Evolutionary conservation across 2,797 vertebrate genomes (phyloP).

Genomic region (Neopelma chrysocephalum): DNA sequence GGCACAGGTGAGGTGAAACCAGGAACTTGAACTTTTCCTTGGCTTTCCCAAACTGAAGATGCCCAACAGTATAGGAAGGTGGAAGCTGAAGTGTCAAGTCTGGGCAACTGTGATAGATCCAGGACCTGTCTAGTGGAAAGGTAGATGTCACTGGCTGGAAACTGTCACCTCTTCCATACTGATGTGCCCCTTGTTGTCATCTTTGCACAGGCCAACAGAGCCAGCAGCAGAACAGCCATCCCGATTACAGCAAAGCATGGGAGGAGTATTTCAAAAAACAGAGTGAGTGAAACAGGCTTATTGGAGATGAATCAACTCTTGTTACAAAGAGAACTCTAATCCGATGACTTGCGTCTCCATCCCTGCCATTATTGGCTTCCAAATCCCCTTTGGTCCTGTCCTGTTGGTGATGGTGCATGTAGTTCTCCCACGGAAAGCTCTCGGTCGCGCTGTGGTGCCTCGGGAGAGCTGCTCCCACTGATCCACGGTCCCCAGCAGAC

Average conservation of each 20-base stretch:
- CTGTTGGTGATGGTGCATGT: constrained; percentile 17
- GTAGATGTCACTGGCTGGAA: constrained; percentile 5
- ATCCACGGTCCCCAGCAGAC: background rate
- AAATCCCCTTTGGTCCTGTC: background rate
- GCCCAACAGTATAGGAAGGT: background rate
- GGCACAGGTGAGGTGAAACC: background rate
- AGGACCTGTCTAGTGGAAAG: background rate
- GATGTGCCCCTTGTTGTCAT: constrained; percentile 53
- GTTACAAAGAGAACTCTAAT: background rate
- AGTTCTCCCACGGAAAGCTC: background rate
- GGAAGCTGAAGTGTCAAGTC: background rate
- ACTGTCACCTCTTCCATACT: constrained; percentile 1
- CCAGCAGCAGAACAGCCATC: constrained; percentile 90
- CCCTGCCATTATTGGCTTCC: background rate
- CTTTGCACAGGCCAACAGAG: constrained; percentile 88
- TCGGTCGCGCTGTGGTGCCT: background rate
- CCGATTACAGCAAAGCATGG: constrained; percentile 95
- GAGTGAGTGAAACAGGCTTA: constrained; percentile 78
- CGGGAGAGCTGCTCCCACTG: background rate
- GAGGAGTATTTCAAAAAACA: constrained; percentile 95
- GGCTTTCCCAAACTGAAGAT: background rate
- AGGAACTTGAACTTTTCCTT: background rate
- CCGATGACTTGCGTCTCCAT: background rate
- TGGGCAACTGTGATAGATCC: background rate
- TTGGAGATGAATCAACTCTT: background rate